Conservation (phyloP, 2,888 invertebrate species). For the Watsonalla binaria region DNA sequence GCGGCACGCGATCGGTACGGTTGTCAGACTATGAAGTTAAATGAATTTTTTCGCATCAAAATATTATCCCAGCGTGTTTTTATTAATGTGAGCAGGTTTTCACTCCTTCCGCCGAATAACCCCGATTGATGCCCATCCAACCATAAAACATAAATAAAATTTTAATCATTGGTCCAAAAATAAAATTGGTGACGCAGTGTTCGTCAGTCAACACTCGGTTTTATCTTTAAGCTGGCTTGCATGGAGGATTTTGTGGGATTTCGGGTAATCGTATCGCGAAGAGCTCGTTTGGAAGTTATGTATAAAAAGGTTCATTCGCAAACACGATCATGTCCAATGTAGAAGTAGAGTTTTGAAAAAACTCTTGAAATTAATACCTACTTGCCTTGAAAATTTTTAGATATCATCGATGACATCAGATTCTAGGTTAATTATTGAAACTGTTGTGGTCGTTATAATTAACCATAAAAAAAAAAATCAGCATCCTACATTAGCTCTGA, state of each 20-base stretch:
- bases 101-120: slow-evolving; percentile 36
- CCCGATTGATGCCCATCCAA: slow-evolving; percentile 39
- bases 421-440: too few species aligned
- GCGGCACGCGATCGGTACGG: slow-evolving; percentile 10
- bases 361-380: too few species aligned
- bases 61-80: slow-evolving; percentile 41
- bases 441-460: too few species aligned
- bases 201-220: slow-evolving; percentile 5
- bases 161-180: slow-evolving; percentile 34
- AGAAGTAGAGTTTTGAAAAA: too few species aligned
- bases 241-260: not conserved
- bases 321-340: too few species aligned
- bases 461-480: too few species aligned
- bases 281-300: not conserved
- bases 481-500: too few species aligned
- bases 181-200: slow-evolving; percentile 25
- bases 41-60: slow-evolving; percentile 40
- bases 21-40: slow-evolving; percentile 9
- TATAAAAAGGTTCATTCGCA: not conserved
- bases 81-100: slow-evolving; percentile 43
- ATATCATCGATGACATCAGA: too few species aligned
- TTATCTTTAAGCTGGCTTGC: not conserved
- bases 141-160: slow-evolving; percentile 43
- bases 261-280: not conserved
- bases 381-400: too few species aligned